Evolutionary conservation across 2,797 vertebrate species (phyloP).

Genomic region (Holocentrus rufus): DNA sequence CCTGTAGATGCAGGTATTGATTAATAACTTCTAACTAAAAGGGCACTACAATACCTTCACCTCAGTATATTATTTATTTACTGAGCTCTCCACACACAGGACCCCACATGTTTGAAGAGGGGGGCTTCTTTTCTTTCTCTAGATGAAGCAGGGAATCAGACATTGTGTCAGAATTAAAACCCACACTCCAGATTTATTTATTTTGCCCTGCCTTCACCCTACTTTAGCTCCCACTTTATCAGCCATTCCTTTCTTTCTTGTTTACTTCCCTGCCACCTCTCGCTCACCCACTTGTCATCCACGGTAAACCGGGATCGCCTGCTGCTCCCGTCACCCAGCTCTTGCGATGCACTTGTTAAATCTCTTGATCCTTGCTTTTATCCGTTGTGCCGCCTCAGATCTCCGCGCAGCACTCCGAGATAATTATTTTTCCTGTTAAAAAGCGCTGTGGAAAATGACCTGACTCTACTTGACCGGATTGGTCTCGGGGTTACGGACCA

Average conservation of each 20-base stretch:
- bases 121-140: too few species aligned
- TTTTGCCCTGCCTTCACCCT: neutral
- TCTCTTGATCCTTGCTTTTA: neutral
- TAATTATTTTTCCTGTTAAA: too few species aligned
- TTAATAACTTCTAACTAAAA: too few species aligned
- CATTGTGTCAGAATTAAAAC: too few species aligned
- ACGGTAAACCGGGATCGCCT: neutral
- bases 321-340: neutral
- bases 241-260: neutral
- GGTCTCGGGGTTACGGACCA: neutral
- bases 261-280: neutral
- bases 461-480: slow-evolving; percentile 1
- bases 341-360: neutral
- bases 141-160: too few species aligned
- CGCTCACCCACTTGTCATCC: neutral
- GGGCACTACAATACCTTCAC: too few species aligned
- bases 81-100: too few species aligned
- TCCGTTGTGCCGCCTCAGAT: too few species aligned
- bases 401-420: too few species aligned
- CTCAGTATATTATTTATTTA: too few species aligned
- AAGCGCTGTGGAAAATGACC: neutral
- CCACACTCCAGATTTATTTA: neutral
- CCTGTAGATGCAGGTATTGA: too few species aligned
- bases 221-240: neutral
- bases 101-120: too few species aligned